phyloP scores from a whole-genome alignment of 1,140 invertebrate species.

The Scaptomyza pallida region DNA sequence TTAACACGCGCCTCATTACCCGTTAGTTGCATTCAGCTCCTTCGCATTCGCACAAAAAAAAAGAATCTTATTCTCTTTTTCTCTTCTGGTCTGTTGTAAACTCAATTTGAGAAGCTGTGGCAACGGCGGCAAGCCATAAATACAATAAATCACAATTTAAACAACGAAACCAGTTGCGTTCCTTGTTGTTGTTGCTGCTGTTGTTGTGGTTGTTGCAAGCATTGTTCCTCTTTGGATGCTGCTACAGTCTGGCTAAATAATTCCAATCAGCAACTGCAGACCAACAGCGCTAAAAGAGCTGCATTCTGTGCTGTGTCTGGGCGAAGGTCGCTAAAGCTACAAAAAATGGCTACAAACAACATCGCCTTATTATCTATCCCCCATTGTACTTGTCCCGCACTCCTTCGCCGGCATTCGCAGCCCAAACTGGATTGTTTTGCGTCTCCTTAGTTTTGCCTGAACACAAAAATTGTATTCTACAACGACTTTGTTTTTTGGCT shows the following conservation, averaged over 20 bases:
- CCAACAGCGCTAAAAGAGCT: conserved; percentile 16
- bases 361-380: conserved; percentile 61
- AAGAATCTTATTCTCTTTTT: conserved; percentile 7
- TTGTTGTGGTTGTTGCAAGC: conserved; percentile 6
- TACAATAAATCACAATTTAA: conserved; percentile 78
- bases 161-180: conserved; percentile 31
- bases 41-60: too few species aligned
- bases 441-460: conserved; percentile 26
- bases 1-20: conserved; percentile 68
- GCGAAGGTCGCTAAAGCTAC: conserved; percentile 70
- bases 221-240: conserved; percentile 20
- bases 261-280: conserved; percentile 63
- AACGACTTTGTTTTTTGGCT: conserved; percentile 47
- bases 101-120: conserved; percentile 36
- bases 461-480: conserved; percentile 53
- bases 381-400: conserved; percentile 55
- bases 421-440: conserved; percentile 44
- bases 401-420: neutral
- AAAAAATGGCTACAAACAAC: conserved; percentile 47
- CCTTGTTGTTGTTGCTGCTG: conserved; percentile 20
- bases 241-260: conserved; percentile 59
- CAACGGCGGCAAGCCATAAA: conserved; percentile 33
- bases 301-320: conserved; percentile 18
- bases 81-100: conserved; percentile 36
- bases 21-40: conserved; percentile 60